Evolutionary conservation across 2,113 vertebrate species (phyloP).

Genomic region (Sphaerodactylus townsendi): DNA sequence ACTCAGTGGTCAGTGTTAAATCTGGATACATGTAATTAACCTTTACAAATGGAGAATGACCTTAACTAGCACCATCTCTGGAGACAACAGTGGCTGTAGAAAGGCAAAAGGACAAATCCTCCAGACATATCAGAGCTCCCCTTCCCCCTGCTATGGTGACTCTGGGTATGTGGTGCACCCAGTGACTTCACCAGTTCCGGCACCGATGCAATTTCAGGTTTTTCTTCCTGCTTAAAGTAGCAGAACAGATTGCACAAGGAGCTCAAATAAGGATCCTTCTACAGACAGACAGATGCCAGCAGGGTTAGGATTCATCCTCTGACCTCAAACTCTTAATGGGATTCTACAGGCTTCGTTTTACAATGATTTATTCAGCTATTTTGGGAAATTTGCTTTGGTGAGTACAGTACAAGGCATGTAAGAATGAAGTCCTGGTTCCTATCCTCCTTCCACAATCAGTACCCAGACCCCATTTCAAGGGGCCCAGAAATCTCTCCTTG

Average conservation of each 20-base stretch:
- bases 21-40: conserved; percentile 2
- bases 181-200: neutral
- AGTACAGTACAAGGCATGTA: neutral
- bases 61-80: neutral
- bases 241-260: conserved; percentile 13
- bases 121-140: neutral
- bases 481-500: neutral
- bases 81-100: neutral
- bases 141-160: neutral
- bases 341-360: conserved; percentile 8
- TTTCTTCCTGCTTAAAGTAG: conserved; percentile 8
- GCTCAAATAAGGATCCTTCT: conserved; percentile 5
- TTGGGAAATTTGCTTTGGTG: neutral
- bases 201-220: neutral
- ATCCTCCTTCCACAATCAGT: neutral
- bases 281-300: neutral
- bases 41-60: neutral
- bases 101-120: neutral
- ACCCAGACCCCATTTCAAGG: neutral
- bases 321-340: conserved; percentile 17
- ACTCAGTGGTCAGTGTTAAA: neutral
- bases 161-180: neutral
- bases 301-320: conserved; percentile 21
- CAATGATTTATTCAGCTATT: conserved; percentile 12
- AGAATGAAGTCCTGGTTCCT: neutral